A percentile compares a stretch with the other conserved stretches of the same genome.
Conservation (phyloP, 2,113 vertebrate genomes). For the Rousettus leschenaultii region DNA sequence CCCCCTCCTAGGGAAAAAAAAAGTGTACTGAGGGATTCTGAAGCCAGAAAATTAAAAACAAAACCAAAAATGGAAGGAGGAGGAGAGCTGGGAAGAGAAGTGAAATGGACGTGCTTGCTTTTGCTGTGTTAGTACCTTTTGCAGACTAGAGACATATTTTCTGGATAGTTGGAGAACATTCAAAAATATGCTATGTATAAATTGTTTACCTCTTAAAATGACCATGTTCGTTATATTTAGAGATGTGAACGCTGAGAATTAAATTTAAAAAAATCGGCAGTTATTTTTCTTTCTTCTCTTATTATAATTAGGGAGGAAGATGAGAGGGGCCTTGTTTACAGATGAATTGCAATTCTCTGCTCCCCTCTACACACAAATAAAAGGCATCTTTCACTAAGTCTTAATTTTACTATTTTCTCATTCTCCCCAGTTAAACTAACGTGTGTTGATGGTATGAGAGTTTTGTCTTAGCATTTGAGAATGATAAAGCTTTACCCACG, state of each 20-base stretch:
- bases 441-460: not conserved
- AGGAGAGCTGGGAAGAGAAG: not conserved
- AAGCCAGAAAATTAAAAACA: constrained; percentile 38
- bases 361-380: not conserved
- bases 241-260: not conserved
- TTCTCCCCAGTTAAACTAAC: constrained; percentile 8
- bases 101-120: not conserved
- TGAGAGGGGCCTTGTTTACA: not conserved
- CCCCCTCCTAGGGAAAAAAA: not conserved
- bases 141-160: not conserved
- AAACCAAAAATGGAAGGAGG: not conserved
- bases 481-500: not conserved
- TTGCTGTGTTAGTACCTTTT: not conserved
- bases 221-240: not conserved
- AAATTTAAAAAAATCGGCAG: not conserved
- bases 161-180: not conserved
- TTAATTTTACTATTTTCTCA: constrained; percentile 35
- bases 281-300: constrained; percentile 13
- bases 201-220: constrained; percentile 10
- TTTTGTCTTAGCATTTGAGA: not conserved
- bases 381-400: constrained; percentile 8
- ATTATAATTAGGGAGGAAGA: not conserved
- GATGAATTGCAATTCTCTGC: not conserved
- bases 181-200: not conserved
- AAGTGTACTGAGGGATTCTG: constrained; percentile 49